These are phyloP conservation scores for Perca schrenkii DNA, from an alignment of 2,113 vertebrate genomes.

Conservation along the genomic window DNA sequence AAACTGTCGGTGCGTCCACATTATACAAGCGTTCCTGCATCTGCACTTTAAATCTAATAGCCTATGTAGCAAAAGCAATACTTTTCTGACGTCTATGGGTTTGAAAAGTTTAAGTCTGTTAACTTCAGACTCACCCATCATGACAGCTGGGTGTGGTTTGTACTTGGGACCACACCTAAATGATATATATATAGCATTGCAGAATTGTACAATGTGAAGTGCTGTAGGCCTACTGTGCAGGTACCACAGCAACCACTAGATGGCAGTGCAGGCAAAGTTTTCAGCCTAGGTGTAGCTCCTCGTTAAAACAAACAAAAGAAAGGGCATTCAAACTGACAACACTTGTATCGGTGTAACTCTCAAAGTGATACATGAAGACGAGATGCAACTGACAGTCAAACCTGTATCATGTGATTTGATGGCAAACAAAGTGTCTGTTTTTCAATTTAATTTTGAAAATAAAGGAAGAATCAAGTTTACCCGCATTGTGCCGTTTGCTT, in stretches of 20 bases:
- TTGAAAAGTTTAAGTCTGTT: not conserved
- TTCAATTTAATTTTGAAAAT: conserved; percentile 44
- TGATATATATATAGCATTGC: not conserved
- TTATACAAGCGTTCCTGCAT: not conserved
- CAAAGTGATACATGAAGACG: not conserved
- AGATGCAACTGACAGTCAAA: conserved; percentile 10
- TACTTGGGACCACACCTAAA: not conserved
- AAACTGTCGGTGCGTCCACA: too few species aligned
- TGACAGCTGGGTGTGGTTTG: not conserved
- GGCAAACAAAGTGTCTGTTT: conserved; percentile 21
- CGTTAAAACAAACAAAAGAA: too few species aligned
- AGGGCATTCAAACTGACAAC: not conserved
- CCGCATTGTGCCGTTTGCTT: not conserved
- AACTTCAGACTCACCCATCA: not conserved
- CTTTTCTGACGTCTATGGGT: not conserved
- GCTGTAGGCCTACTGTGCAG: too few species aligned
- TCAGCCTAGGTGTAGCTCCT: not conserved
- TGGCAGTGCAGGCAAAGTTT: not conserved
- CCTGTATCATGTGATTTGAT: conserved; percentile 18
- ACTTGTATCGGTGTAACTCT: not conserved
- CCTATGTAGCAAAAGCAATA: not conserved
- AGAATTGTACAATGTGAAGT: not conserved
- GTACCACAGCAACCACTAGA: not conserved
- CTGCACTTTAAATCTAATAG: not conserved
- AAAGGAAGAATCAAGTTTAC: conserved; percentile 60